Percentiles rank a stretch among this genome's conserved stretches.
phyloP scores from a whole-genome alignment of 2,888 invertebrate species.

The Nectonema munidae region DNA sequence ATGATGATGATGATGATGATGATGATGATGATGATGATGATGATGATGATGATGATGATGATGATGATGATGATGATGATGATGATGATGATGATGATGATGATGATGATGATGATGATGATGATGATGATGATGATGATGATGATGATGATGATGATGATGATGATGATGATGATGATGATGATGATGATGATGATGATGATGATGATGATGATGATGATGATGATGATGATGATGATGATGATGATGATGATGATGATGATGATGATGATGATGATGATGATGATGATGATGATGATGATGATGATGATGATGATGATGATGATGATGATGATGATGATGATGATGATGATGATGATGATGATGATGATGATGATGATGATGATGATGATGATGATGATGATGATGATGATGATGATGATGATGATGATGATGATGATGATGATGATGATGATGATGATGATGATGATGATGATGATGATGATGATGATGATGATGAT shows the following conservation, averaged over 20 bases:
- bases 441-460: constrained; percentile 1
- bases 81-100: not conserved
- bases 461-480: not conserved
- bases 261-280: constrained; percentile 5
- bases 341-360: not conserved
- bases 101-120: not conserved
- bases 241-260: constrained; percentile 5
- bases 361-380: constrained; percentile 5
- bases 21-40: constrained; percentile 5
- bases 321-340: not conserved
- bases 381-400: constrained; percentile 5
- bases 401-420: constrained; percentile 5
- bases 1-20: constrained; percentile 5
- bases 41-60: constrained; percentile 5
- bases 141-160: constrained; percentile 5
- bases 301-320: constrained; percentile 5
- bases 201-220: not conserved
- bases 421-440: constrained; percentile 5
- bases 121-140: constrained; percentile 5
- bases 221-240: not conserved
- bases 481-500: constrained; percentile 1
- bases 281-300: constrained; percentile 5
- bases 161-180: constrained; percentile 5
- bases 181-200: constrained; percentile 5
- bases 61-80: constrained; percentile 5